Percentiles rank a stretch among this genome's conserved stretches.
Evolutionary conservation across 1,140 invertebrate species (phyloP).

Genomic region (Onthophagus taurus): DNA sequence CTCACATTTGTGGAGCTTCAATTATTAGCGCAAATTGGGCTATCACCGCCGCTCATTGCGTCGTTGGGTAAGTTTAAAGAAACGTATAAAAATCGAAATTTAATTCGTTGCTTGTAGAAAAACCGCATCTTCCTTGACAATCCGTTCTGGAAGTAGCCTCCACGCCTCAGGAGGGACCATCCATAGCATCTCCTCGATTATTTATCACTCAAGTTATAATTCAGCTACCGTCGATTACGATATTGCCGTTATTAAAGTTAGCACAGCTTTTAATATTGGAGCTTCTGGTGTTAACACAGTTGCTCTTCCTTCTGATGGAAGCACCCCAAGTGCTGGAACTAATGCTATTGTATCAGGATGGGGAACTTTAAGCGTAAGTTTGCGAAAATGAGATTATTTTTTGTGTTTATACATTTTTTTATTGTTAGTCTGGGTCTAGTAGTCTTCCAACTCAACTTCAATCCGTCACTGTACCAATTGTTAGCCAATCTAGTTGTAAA

Average conservation of each 20-base stretch:
- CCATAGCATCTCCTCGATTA: not conserved
- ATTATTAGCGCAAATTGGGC: constrained; percentile 42
- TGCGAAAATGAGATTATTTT: not conserved
- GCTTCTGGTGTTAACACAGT: not conserved
- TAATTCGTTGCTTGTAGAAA: not conserved
- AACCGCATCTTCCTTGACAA: not conserved
- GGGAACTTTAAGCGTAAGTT: constrained; percentile 3
- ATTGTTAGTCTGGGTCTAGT: not conserved
- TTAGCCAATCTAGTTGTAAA: not conserved
- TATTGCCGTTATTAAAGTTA: constrained; percentile 5
- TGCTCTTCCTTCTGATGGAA: not conserved
- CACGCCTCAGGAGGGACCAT: not conserved
- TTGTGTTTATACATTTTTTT: not conserved
- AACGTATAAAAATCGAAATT: not conserved
- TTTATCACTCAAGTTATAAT: not conserved
- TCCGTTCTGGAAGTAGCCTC: constrained; percentile 1
- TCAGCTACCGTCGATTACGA: constrained; percentile 1
- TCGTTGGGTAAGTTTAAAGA: constrained; percentile 22
- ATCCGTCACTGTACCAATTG: constrained; percentile 1
- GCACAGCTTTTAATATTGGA: not conserved
- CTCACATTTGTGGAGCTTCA: constrained; percentile 51
- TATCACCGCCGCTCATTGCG: constrained; percentile 45
- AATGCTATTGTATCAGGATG: constrained; percentile 6
- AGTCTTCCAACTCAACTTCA: not conserved
- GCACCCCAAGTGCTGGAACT: not conserved